Conservation (phyloP, 1,140 invertebrate species). For the Odontomachus brunneus region DNA sequence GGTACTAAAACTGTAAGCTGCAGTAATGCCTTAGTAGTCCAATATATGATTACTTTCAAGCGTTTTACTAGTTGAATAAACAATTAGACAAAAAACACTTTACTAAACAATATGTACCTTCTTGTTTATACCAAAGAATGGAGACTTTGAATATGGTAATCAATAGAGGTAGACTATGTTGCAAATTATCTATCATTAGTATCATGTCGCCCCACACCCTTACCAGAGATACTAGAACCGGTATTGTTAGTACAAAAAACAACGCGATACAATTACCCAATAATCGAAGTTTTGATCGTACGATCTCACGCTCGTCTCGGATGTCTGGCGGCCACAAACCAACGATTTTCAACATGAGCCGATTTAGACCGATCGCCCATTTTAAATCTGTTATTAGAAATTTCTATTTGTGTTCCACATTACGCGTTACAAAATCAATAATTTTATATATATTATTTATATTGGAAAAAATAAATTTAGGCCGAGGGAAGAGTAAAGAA, state of each 20-base stretch:
- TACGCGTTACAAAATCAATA: too few species aligned
- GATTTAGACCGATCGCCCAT: slow-evolving; percentile 33
- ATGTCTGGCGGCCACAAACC: background rate
- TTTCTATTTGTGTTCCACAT: too few species aligned
- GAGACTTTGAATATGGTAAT: slow-evolving; percentile 22
- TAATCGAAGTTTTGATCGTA: background rate
- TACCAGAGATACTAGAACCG: background rate
- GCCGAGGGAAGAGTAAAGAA: too few species aligned
- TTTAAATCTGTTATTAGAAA: slow-evolving; percentile 11
- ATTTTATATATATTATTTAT: too few species aligned
- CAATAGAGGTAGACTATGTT: slow-evolving; percentile 3
- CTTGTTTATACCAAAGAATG: slow-evolving; percentile 16
- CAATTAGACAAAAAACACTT: background rate
- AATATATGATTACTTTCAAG: background rate
- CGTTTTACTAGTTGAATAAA: background rate
- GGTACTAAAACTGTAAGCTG: background rate
- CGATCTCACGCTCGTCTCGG: background rate
- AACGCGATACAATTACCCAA: background rate
- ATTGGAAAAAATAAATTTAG: too few species aligned
- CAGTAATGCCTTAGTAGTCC: background rate
- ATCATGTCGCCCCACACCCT: slow-evolving; percentile 34
- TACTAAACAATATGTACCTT: slow-evolving; percentile 8
- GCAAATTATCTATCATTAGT: slow-evolving; percentile 40
- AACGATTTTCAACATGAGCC: background rate
- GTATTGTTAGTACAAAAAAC: slow-evolving; percentile 26